Conservation (phyloP, 2,113 vertebrate genomes). For the Sinocyclocheilus anophthalmus region DNA sequence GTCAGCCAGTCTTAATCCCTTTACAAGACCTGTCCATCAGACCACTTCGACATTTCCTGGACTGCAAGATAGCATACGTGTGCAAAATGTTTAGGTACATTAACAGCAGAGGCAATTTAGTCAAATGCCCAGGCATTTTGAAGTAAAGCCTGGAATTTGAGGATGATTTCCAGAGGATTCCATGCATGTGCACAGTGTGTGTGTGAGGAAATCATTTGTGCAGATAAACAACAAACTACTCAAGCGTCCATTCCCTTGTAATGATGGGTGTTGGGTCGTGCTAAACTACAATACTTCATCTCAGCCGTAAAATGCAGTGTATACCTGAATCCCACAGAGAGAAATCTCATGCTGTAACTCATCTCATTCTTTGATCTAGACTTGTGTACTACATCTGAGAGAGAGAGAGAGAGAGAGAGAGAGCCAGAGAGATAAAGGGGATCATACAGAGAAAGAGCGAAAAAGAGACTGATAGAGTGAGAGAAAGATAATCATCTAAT, state of each 20-base stretch:
- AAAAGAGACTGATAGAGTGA: neutral
- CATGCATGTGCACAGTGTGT: neutral
- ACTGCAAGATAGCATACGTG: neutral
- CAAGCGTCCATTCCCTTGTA: neutral
- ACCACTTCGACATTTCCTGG: neutral
- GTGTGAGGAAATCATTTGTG: neutral
- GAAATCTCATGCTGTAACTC: neutral
- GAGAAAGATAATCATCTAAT: conserved; percentile 6
- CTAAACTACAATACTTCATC: conserved; percentile 1
- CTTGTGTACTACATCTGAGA: neutral
- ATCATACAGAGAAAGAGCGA: conserved; percentile 11
- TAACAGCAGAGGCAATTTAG: neutral
- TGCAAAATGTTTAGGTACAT: neutral
- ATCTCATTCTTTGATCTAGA: conserved; percentile 24
- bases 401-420: neutral
- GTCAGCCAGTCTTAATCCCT: conserved; percentile 14
- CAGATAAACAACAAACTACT: conserved; percentile 1
- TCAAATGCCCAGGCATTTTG: neutral
- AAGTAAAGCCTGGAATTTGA: neutral
- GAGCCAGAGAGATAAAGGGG: neutral
- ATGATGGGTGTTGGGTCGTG: no score
- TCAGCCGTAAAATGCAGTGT: neutral
- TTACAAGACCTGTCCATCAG: conserved; percentile 1
- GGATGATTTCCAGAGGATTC: neutral
- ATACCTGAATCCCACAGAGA: conserved; percentile 13